Evolutionary conservation across 2,113 vertebrate species (phyloP), one percentile per base, ranked within the genome.

Genomic region (Halichoeres trimaculatus): DNA sequence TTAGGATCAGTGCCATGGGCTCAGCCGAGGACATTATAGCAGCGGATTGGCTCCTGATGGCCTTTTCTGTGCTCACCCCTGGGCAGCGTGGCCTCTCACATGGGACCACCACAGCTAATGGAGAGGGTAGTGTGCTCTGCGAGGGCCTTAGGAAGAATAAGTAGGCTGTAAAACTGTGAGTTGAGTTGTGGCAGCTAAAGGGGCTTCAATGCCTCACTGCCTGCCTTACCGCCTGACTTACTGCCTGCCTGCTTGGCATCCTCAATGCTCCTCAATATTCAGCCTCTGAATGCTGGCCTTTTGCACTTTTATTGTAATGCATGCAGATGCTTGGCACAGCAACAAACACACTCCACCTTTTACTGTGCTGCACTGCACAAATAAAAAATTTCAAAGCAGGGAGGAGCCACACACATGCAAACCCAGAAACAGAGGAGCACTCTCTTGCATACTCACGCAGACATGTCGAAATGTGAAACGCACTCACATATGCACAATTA

Each of bases 131-230:
- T 81, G 79, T 78, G 67, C 79, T 81, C 80, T 86, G 80, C 62
- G 74, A 86, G 71, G 80, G 79, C 89, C 86, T 78, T 70, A 85
- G 87, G 89, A 92, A 83, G 87, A 93, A 91, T 84, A 90, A 90
- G 88, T 85, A 79, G 84, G 86, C 83, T 88, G 88, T 90, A 90
- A 48, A 91, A 92, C 83, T 89, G 85, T 78, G 85, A 89, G 85
- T 82, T 80, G 86, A 84, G 86, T 85, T 85, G 88, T 85, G 84
- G 86, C 79, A 89, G 85, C 82, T 84, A 85, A 88, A 91, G 82
- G 87, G 88, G 87, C 82, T 86, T 89, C 78, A 82, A 74, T 83
- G 85, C 89, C 74, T 88, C 81, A 84, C 84, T 86, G 87, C 78
- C 84, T 70, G 9, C 78, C 84, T 89, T 87, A 85, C 80, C 65